Evolutionary conservation across 1,140 invertebrate species (phyloP), one percentile per base, ranked within the genome.

Genomic region (Orchestia grillus): DNA sequence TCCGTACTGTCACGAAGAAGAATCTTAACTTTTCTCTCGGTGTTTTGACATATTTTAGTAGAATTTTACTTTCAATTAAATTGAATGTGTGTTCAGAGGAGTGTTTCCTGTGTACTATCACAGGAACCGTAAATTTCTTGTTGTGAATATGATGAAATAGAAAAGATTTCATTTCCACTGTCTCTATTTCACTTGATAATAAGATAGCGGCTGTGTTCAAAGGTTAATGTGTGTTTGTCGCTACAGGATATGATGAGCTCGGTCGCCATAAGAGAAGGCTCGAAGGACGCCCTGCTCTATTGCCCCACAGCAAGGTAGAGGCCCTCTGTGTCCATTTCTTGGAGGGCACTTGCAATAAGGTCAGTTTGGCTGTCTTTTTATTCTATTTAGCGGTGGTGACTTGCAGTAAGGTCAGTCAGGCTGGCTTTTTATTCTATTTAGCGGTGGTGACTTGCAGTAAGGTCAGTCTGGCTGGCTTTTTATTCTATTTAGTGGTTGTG

Each of bases 321-420:
- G 92, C 92, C 41, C 44, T 47, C 44, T 87, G 41, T 42, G 57
- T 47, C 92, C n/a, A 36, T 23, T 53, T 96, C 95, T n/a, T 90
- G 53, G 62, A 96, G 43, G 45, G 53, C 95, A 96, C 91, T 36
- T 87, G 87, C 41, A 95, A 57, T 77, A 88, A 96, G 47, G 88
- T 96, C 44, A 77, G 57, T 96, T 42, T 47, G 91, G 95, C 19
- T 44, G 47, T 23, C 47, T 23, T 77, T 77, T 77, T 23, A 77
- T 77, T 77, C 28, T 3, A 77, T 23, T 23, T 36, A 77, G 11
- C 36, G 62, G 36, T 19, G 28, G 36, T 19, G 62, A 77, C 62
- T 77, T 77, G 62, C 15, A 19, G 11, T 77, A 77, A 77, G 28
- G 62, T 77, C 62, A 28, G 11, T 3, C 28, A 23, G 28, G 1